phyloP scores from a whole-genome alignment of 1,140 invertebrate genomes.

The Sycophila sp. region DNA sequence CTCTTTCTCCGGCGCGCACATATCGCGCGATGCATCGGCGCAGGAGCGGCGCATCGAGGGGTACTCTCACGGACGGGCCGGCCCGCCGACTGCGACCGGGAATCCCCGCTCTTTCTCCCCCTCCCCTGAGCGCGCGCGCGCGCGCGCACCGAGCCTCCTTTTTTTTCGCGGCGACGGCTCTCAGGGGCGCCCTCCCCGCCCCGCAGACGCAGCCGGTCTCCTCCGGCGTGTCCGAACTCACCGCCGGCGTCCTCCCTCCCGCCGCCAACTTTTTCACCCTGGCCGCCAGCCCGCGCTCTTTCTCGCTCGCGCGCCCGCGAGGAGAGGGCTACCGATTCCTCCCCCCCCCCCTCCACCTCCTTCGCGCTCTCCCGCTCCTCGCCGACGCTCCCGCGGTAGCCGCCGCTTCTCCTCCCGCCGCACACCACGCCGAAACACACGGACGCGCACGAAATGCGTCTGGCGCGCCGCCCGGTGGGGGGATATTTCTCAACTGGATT shows the following conservation, averaged over 20 bases:
- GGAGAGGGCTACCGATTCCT: slow-evolving; percentile 26
- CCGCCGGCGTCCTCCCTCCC: background rate
- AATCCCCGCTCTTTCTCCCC: slow-evolving; percentile 41
- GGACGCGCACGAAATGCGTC: background rate
- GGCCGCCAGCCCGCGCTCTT: slow-evolving; percentile 29
- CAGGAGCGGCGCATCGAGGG: slow-evolving; percentile 55
- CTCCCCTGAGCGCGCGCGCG: slow-evolving; percentile 25
- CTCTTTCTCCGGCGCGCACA: background rate
- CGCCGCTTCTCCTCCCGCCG: slow-evolving; percentile 29
- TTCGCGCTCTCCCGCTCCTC: slow-evolving; percentile 8
- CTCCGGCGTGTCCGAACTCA: slow-evolving; percentile 5
- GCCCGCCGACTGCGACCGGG: slow-evolving; percentile 38
- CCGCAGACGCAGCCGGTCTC: slow-evolving; percentile 4
- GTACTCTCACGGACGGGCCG: slow-evolving; percentile 28
- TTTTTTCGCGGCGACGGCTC: slow-evolving; percentile 16
- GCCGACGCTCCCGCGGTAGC: background rate
- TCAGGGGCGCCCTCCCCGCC: slow-evolving; percentile 16
- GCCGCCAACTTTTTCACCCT: slow-evolving; percentile 36
- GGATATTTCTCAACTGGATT: slow-evolving; percentile 34
- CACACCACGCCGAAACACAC: too few relatives aligned
- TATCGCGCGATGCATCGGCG: slow-evolving; percentile 58
- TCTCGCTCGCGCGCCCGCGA: background rate
- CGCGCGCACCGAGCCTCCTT: slow-evolving; percentile 14
- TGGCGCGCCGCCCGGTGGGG: background rate
- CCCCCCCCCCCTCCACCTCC: slow-evolving; percentile 9